phyloP scores from a whole-genome alignment of 2,113 vertebrate genomes.

The Cairina moschata region DNA sequence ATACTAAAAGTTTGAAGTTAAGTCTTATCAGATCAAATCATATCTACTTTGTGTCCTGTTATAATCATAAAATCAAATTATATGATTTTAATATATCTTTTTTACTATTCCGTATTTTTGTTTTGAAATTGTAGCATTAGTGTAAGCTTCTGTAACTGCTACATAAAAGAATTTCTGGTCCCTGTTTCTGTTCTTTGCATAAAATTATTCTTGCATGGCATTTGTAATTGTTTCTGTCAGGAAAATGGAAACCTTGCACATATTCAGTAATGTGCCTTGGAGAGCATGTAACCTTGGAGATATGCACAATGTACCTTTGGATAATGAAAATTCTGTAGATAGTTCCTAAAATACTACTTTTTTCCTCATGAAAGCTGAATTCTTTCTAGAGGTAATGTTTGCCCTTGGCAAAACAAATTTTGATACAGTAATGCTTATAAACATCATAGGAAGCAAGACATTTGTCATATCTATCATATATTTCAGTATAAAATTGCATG shows the following conservation, averaged over 20 bases:
- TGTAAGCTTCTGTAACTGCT: conserved; percentile 48
- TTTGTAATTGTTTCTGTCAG: conserved; percentile 81
- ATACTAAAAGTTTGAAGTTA: background rate
- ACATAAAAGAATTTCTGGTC: conserved; percentile 61
- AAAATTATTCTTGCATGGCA: conserved; percentile 76
- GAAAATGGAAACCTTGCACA: conserved; percentile 77
- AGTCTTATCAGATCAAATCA: background rate
- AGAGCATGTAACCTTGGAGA: conserved; percentile 77
- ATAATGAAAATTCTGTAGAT: conserved; percentile 75
- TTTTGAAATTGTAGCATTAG: conserved; percentile 43
- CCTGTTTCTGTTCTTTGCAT: conserved; percentile 35
- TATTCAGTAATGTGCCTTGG: conserved; percentile 70
- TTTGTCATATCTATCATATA: conserved; percentile 14
- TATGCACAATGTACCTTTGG: conserved; percentile 63
- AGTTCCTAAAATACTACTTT: conserved; percentile 48
- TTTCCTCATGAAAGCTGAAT: conserved; percentile 33
- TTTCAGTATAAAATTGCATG: background rate
- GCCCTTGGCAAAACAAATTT: conserved; percentile 69
- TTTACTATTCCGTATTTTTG: background rate
- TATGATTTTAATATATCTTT: background rate
- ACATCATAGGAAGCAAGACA: conserved; percentile 2
- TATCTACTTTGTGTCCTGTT: background rate
- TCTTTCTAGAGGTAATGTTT: conserved; percentile 65
- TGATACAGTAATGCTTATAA: conserved; percentile 59
- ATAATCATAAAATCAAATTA: no score